Percentiles rank a stretch among this genome's conserved stretches.
phyloP scores from a whole-genome alignment of 1,140 invertebrate genomes.

The Drosophila ogumai region DNA sequence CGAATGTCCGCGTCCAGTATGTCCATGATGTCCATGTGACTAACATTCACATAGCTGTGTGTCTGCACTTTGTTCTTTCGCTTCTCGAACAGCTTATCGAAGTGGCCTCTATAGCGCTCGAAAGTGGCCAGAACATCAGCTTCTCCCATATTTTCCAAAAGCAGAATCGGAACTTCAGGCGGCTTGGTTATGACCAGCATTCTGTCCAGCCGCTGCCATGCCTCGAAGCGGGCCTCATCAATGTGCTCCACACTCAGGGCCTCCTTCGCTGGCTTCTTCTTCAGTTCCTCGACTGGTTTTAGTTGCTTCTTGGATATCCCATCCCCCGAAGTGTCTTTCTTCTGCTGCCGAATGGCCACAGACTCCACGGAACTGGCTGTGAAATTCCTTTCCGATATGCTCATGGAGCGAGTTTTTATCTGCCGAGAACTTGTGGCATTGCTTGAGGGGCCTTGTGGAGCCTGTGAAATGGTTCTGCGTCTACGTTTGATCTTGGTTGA shows the following conservation, averaged over 20 bases:
- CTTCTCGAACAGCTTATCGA: constrained; percentile 58
- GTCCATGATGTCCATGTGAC: constrained; percentile 59
- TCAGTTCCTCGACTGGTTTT: constrained; percentile 1
- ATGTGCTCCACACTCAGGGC: constrained; percentile 11
- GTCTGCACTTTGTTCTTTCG: constrained; percentile 44
- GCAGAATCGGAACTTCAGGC: constrained; percentile 64
- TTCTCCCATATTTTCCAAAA: constrained; percentile 55
- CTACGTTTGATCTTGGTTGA: constrained; percentile 9
- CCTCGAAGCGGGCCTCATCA: constrained; percentile 6
- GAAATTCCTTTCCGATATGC: constrained; percentile 17
- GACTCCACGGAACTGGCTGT: constrained; percentile 36
- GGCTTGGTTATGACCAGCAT: constrained; percentile 40
- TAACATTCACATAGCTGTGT: constrained; percentile 43
- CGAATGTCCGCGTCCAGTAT: constrained; percentile 49
- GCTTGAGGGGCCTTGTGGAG: neutral
- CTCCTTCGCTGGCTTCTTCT: neutral
- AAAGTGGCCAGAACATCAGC: constrained; percentile 57
- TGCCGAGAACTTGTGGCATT: neutral
- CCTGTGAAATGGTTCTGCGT: constrained; percentile 57
- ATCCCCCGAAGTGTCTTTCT: neutral
- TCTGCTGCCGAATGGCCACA: constrained; percentile 16
- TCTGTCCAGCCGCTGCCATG: constrained; percentile 34
- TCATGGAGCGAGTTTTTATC: neutral
- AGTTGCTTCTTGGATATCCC: neutral
- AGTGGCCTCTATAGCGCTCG: constrained; percentile 45